A percentile compares a stretch with the other conserved stretches of the same genome.
Evolutionary conservation across 2,888 invertebrate species (phyloP).

Genomic region (Lucinisca nassula): DNA sequence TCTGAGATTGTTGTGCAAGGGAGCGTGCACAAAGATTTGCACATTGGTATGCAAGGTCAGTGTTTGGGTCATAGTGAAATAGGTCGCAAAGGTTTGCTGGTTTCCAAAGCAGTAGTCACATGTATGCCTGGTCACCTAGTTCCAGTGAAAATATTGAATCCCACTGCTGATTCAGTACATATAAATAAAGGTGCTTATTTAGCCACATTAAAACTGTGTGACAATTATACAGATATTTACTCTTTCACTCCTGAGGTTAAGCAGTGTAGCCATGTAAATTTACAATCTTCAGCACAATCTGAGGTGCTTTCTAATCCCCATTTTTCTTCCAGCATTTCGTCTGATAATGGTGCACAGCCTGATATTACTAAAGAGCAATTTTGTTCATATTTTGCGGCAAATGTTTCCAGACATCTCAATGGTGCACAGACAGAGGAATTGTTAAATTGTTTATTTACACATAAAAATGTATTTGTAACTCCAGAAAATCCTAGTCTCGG

Average conservation of each 20-base stretch:
- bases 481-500: conserved; percentile 23
- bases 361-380: too few relatives aligned
- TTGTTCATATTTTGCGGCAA: too few relatives aligned
- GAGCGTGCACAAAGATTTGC: background rate
- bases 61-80: conserved; percentile 33
- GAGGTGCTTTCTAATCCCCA: background rate
- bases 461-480: conserved; percentile 24
- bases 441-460: background rate
- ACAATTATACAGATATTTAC: background rate
- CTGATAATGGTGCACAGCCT: too few relatives aligned
- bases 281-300: background rate
- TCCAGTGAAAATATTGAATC: conserved; percentile 21
- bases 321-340: too few relatives aligned
- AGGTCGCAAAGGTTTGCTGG: conserved; percentile 23
- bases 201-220: background rate
- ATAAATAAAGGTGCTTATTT: conserved; percentile 1
- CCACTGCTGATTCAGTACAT: background rate
- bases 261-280: background rate
- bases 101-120: conserved; percentile 39
- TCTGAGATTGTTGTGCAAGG: background rate
- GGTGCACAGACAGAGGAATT: background rate
- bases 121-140: conserved; percentile 31
- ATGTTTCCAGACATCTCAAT: background rate
- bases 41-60: background rate
- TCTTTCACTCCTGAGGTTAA: background rate